Percentiles rank a stretch among this genome's conserved stretches.
Conservation (phyloP, 2,113 vertebrate genomes). For the Xenotilapia longispinis region DNA sequence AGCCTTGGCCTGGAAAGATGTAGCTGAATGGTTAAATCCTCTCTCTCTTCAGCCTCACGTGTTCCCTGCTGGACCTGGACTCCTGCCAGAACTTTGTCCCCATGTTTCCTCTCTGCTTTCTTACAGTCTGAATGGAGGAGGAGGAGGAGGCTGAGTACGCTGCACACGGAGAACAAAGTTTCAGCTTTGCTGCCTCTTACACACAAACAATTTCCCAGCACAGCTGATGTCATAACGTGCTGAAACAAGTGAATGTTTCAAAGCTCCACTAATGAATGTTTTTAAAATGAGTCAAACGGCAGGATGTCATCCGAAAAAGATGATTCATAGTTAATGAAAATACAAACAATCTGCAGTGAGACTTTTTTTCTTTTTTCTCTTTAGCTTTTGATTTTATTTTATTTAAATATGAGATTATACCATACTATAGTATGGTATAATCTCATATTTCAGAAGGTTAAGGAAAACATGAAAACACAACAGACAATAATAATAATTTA, state of each 20-base stretch:
- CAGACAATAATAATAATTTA: not conserved
- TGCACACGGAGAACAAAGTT: not conserved
- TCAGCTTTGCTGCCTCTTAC: not conserved
- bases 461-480: not conserved
- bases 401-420: too few relatives aligned
- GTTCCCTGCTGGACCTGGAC: not conserved
- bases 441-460: not conserved
- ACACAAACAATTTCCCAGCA: not conserved
- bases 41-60: not conserved
- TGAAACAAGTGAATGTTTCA: not conserved
- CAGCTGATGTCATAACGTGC: not conserved
- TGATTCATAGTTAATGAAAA: not conserved
- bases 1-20: not conserved
- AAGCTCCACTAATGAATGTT: not conserved
- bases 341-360: not conserved
- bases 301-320: not conserved
- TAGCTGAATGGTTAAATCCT: conserved; percentile 12
- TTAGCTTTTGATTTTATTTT: not conserved
- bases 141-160: not conserved
- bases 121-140: conserved; percentile 13
- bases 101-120: conserved; percentile 15
- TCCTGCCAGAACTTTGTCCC: conserved; percentile 37
- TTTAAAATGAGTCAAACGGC: not conserved
- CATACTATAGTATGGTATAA: not conserved
- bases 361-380: not conserved